Conservation (phyloP, 2,113 vertebrate genomes). For the Aspiorhynchus laticeps region DNA sequence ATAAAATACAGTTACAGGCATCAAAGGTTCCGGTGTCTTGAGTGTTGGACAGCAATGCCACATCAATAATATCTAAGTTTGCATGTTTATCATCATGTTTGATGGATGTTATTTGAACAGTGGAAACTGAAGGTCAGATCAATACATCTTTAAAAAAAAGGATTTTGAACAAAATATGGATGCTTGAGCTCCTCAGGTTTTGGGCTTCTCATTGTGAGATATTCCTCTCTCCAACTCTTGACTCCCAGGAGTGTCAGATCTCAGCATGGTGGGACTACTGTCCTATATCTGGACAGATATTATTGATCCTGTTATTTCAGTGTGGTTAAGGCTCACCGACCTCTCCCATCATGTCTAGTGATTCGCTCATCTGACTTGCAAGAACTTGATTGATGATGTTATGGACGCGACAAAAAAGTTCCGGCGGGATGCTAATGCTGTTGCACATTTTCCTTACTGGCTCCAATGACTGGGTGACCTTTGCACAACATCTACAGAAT, state of each 20-base stretch:
- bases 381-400: slow-evolving; percentile 41
- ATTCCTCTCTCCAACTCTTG: slow-evolving; percentile 7
- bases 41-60: slow-evolving; percentile 13
- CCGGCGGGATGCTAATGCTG: not conserved
- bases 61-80: slow-evolving; percentile 25
- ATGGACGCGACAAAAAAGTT: slow-evolving; percentile 20
- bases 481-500: not conserved
- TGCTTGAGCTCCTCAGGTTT: slow-evolving; percentile 7
- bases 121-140: slow-evolving; percentile 72
- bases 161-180: slow-evolving; percentile 59
- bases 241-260: slow-evolving; percentile 23
- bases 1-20: not conserved
- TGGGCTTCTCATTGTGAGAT: not conserved
- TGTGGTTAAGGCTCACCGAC: slow-evolving; percentile 34
- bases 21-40: not conserved
- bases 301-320: slow-evolving; percentile 48
- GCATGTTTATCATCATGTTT: slow-evolving; percentile 21
- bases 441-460: not conserved
- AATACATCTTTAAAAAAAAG: slow-evolving; percentile 68
- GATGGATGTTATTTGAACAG: slow-evolving; percentile 42
- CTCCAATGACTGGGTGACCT: not conserved
- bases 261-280: slow-evolving; percentile 25
- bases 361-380: slow-evolving; percentile 25
- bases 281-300: slow-evolving; percentile 24
- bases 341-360: slow-evolving; percentile 35